phyloP scores from a whole-genome alignment of 1,140 invertebrate genomes.

The Paralvinella palmiformis region DNA sequence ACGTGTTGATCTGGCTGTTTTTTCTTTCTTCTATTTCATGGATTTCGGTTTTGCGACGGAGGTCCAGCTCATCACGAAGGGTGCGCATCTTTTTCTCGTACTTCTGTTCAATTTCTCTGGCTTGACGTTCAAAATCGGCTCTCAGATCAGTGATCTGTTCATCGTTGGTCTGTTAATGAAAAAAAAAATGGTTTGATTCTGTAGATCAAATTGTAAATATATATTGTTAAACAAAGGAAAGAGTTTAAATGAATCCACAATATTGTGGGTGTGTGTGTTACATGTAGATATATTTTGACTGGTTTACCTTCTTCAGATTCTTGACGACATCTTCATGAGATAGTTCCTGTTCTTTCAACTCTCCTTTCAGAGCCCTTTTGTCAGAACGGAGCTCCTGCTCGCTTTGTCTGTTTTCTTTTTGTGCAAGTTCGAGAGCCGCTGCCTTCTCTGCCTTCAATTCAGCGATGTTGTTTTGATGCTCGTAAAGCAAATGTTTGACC shows the following conservation, averaged over 20 bases:
- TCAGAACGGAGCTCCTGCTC: slow-evolving; percentile 72
- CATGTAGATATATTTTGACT: not conserved
- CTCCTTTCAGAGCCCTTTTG: slow-evolving; percentile 67
- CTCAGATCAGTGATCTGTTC: slow-evolving; percentile 64
- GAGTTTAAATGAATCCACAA: too few relatives aligned
- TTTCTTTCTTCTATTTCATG: slow-evolving; percentile 83
- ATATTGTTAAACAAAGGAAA: too few relatives aligned
- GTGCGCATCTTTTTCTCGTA: slow-evolving; percentile 71
- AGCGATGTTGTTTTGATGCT: slow-evolving; percentile 77
- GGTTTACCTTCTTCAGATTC: slow-evolving; percentile 58
- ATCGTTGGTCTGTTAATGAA: slow-evolving; percentile 34
- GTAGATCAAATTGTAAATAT: too few relatives aligned
- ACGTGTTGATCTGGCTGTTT: slow-evolving; percentile 72
- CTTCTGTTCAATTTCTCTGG: slow-evolving; percentile 71
- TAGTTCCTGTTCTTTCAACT: slow-evolving; percentile 66
- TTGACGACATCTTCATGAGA: slow-evolving; percentile 62
- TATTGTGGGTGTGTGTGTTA: too few relatives aligned
- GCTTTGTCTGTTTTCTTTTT: slow-evolving; percentile 67
- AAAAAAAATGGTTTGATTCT: not conserved
- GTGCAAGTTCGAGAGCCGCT: slow-evolving; percentile 66
- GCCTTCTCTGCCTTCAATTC: slow-evolving; percentile 71
- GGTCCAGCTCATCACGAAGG: slow-evolving; percentile 66
- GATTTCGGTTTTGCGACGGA: slow-evolving; percentile 63
- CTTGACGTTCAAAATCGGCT: slow-evolving; percentile 66
- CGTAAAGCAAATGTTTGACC: slow-evolving; percentile 85